Evolutionary conservation across 2,888 invertebrate species (phyloP).

Genomic region (Philopedon plagiatum): DNA sequence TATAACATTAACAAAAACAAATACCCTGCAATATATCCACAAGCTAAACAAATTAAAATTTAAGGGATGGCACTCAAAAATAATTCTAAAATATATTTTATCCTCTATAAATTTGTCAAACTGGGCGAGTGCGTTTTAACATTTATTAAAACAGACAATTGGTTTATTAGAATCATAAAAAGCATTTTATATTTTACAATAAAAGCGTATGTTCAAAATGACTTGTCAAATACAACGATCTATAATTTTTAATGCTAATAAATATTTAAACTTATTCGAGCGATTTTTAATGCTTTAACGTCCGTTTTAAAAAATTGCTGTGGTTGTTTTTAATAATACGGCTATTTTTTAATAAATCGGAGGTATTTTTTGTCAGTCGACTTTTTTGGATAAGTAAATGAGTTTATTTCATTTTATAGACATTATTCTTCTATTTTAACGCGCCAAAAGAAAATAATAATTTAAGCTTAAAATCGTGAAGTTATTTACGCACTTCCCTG

Average conservation of each 20-base stretch:
- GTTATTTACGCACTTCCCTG: too few relatives aligned
- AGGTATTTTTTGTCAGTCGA: too few relatives aligned
- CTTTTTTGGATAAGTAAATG: too few relatives aligned
- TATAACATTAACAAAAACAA: constrained; percentile 52
- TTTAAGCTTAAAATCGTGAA: too few relatives aligned
- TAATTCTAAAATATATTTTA: constrained; percentile 52
- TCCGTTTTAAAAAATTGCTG: constrained; percentile 9
- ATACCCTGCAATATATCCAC: constrained; percentile 45
- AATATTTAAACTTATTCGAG: constrained; percentile 20
- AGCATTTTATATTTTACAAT: constrained; percentile 48
- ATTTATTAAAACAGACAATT: constrained; percentile 47
- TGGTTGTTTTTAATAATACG: constrained; percentile 8
- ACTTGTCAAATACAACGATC: constrained; percentile 45
- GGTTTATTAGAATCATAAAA: constrained; percentile 46
- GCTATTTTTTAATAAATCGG: too few relatives aligned
- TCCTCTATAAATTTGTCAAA: constrained; percentile 50
- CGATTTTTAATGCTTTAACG: constrained; percentile 8
- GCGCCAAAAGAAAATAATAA: too few relatives aligned
- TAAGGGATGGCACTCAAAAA: constrained; percentile 51
- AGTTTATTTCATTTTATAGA: too few relatives aligned
- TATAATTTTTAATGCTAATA: constrained; percentile 40
- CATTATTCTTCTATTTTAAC: too few relatives aligned
- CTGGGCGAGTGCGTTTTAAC: constrained; percentile 42
- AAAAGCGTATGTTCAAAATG: constrained; percentile 32
- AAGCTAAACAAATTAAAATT: constrained; percentile 49